Evolutionary conservation across 2,888 invertebrate genomes (phyloP), one percentile per base, ranked within the genome.

Genomic region (Ectobius pallidus): DNA sequence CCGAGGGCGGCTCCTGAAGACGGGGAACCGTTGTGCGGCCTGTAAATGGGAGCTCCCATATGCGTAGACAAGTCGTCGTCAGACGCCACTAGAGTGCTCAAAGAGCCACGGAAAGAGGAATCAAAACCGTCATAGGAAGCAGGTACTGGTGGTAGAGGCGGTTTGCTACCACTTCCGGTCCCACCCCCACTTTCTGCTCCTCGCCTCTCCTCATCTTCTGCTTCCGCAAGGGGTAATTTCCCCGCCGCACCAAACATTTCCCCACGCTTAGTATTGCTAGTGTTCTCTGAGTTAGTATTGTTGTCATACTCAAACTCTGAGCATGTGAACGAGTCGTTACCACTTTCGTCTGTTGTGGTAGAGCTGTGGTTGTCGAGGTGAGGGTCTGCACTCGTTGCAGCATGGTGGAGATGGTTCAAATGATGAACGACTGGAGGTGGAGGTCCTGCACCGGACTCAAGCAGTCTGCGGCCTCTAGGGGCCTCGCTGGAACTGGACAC

Each of bases 271-370:
- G 93, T 93, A 79, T 93, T 93, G 79, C 94, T 58, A 3, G 65
- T 46, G 46, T 46, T 65, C 46, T 65, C 65, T 9, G 65, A 65
- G 65, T 65, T 65, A 9, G 65, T 65, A 42, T 65, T 93, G 81
- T 96, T 95, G 80, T 97, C 97, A 82, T 96, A 97, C 83, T 98
- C 98, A 81, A 97, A 97, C 85, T 97, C 97, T 0, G 97, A 97
- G 85, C 97, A 98, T 14, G 97, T 98, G 85, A 98, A 98, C 78
- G 97, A 97, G 81, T 98, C 97, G 84, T 97, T 96, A 4, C 92
- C 93, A 76, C 92, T 92, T 83, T 97, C 97, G 82, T 97, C 97
- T 79, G 96, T 94, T 11, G 96, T 94, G 9, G 93, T 93, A 11
- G 93, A 93, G 79, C 93, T 90, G 79, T 92, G 88, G 61, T 76